These are phyloP conservation scores for Microctenopoma steveboyesi DNA, from an alignment of 2,797 vertebrate species.

Conservation along the genomic window DNA sequence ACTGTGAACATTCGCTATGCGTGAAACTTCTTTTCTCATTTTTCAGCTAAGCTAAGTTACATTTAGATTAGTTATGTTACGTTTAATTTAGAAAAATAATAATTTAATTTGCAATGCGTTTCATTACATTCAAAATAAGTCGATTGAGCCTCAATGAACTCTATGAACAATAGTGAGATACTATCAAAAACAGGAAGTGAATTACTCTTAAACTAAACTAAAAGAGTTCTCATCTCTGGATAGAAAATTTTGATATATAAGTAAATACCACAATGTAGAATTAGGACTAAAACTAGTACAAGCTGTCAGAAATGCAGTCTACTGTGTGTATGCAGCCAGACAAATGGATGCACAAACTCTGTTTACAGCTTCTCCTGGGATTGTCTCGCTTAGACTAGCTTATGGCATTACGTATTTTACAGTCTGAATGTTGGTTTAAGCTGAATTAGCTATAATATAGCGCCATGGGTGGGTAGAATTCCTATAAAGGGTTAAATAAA, in stretches of 20 bases:
- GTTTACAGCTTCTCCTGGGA: neutral
- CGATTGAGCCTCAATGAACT: neutral
- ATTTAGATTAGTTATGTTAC: too few species aligned
- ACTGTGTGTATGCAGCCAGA: neutral
- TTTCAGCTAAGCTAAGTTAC: too few species aligned
- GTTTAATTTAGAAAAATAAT: too few species aligned
- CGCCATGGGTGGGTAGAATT: too few species aligned
- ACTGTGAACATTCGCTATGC: too few species aligned
- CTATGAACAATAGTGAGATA: neutral
- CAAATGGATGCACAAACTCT: neutral
- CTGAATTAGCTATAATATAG: too few species aligned
- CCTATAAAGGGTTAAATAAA: neutral
- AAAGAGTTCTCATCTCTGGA: neutral
- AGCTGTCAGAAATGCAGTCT: too few species aligned
- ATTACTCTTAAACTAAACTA: neutral
- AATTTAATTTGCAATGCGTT: neutral
- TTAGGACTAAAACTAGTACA: neutral
- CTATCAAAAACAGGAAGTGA: neutral
- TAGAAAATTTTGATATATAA: neutral
- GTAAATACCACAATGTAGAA: neutral
- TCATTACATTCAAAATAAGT: neutral
- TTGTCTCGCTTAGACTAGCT: neutral
- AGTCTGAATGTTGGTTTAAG: neutral
- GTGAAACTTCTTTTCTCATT: too few species aligned
- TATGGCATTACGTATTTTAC: neutral